Base-by-base conservation (phyloP, 2,113 vertebrate species). In the Nycticebus coucang region DNA sequence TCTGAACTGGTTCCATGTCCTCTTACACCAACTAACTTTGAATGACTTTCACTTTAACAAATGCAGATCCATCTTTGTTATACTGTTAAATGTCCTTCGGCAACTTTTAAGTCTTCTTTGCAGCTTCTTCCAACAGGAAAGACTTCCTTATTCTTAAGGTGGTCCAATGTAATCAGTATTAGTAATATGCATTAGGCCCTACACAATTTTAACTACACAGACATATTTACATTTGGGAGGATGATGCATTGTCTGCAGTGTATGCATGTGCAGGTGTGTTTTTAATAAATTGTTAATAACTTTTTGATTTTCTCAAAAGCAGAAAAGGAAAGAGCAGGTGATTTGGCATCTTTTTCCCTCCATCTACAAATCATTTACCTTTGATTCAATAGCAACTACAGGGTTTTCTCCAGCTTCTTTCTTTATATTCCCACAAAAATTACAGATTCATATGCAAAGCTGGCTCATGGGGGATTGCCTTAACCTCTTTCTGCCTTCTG, bases 401-500 rank as follows among this genome's bases (percentile, higher is more conserved):
- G 24, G 45, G 2, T 69, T 95, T 91, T 21, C 41, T 88, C 68
- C 81, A 72, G 55, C 66, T 82, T 75, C 17, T 57, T 71, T 96
- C 66, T 95, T 94, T 91, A 75, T 57, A 53, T 80, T 59, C 30
- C n/a, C 41, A 80, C 7, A 64, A 75, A 69, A 79, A 94, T 93
- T 94, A 41, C 59, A 93, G 89, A 87, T 87, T 89, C 62, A 89
- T 13, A 89, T 41, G 41, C 78, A 96, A 95, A 81, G 57, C 88
- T 92, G 72, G 80, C 21, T 86, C 78, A 83, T 28, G n/a, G 91
- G 62, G 82, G 69, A 89, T 55, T 77, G 81, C 59, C 55, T 94
- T 97, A 93, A 95, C 95, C 60, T 89, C n/a, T 95, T 94, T 95
- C 68, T 95, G 96, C 85, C 85, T 85, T 95, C 94, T 97, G 91